Percentiles rank a stretch among this genome's conserved stretches.
Evolutionary conservation across 2,113 vertebrate species (phyloP).

Genomic region (Esox niger): DNA sequence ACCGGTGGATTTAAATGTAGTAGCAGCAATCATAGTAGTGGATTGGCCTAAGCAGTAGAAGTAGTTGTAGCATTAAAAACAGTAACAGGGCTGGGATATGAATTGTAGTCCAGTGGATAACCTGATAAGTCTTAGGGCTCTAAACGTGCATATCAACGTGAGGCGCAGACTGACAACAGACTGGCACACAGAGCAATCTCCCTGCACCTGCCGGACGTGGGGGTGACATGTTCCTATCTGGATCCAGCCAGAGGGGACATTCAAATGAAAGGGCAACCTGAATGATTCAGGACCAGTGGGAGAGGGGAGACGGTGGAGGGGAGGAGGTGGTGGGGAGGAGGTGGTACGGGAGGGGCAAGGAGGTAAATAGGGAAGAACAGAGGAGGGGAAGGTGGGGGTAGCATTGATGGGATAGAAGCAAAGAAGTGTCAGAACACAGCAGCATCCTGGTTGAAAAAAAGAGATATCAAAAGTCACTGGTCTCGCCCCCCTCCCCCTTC

Average conservation of each 20-base stretch:
- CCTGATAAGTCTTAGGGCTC: no score
- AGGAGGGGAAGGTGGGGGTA: background rate
- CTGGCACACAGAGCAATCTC: background rate
- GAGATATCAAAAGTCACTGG: background rate
- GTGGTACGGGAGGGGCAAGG: no score
- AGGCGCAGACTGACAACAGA: background rate
- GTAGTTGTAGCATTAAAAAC: no score
- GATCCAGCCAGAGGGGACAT: background rate
- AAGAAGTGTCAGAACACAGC: background rate
- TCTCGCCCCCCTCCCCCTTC: background rate
- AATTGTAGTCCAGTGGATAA: no score
- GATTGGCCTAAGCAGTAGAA: no score
- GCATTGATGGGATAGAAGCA: background rate
- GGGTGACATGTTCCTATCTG: background rate
- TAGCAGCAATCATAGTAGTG: no score
- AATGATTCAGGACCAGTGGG: slow-evolving; percentile 6
- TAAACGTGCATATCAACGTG: background rate
- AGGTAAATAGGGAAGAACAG: no score
- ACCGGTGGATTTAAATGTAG: no score
- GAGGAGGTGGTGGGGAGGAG: background rate
- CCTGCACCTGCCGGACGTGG: background rate
- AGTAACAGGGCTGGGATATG: no score
- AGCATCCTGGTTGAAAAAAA: background rate
- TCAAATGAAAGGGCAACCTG: background rate
- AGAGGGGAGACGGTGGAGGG: background rate